These are phyloP conservation scores for Andrena minutula DNA, from an alignment of 2,888 invertebrate species.

Conservation along the genomic window DNA sequence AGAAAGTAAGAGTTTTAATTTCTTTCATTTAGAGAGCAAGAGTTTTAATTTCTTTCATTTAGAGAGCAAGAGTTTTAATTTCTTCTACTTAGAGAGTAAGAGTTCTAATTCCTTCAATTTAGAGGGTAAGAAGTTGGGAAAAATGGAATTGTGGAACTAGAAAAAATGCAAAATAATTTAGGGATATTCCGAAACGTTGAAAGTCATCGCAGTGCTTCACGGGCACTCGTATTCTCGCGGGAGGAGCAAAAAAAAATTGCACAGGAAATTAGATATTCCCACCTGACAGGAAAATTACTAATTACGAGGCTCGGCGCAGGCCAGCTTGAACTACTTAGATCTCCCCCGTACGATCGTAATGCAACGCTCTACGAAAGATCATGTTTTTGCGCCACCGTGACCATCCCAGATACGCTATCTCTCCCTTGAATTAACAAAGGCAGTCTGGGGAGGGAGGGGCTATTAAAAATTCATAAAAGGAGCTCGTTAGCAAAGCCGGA, in stretches of 20 bases:
- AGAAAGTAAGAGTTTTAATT: no score
- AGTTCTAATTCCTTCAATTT: not conserved
- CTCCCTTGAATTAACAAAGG: slow-evolving; percentile 5
- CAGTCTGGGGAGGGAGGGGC: not conserved
- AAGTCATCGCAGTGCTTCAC: not conserved
- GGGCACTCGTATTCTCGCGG: not conserved
- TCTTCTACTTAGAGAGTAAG: not conserved
- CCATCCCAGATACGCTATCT: slow-evolving; percentile 36
- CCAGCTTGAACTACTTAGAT: slow-evolving; percentile 38
- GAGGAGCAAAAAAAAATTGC: not conserved
- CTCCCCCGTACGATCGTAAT: slow-evolving; percentile 22
- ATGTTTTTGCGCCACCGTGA: slow-evolving; percentile 1
- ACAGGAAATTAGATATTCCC: slow-evolving; percentile 23
- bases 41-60: no score
- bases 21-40: no score
- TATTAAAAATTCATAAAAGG: slow-evolving; percentile 47
- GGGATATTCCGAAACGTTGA: not conserved
- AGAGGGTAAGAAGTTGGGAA: not conserved
- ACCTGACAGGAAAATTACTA: slow-evolving; percentile 30
- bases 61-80: no score
- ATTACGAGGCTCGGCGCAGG: slow-evolving; percentile 34
- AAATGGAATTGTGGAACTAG: not conserved
- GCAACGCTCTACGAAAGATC: slow-evolving; percentile 20
- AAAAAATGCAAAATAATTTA: not conserved
- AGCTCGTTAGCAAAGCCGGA: slow-evolving; percentile 26